Base-by-base conservation (phyloP, 1,140 invertebrate species). In the Drosophila tani region DNA sequence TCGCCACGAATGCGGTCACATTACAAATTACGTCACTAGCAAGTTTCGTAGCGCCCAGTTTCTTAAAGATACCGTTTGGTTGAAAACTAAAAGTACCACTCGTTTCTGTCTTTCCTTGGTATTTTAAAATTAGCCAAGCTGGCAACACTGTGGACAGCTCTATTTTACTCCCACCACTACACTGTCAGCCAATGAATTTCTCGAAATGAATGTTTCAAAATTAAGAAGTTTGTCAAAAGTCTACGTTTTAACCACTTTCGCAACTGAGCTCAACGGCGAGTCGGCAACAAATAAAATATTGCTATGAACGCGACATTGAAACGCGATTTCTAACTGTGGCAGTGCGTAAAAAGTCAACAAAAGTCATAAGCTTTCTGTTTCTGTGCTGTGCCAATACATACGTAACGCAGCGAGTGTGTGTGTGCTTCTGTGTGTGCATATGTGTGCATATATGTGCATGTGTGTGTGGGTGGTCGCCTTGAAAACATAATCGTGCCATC, bases 261-360 rank as follows among this genome's bases (percentile, higher is more conserved):
- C 49, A 51, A 50, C 46, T 24, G 19, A 67, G 15, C 38, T 43
- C 63, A 47, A 19, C 46, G 46, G 15, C 47, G 38, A 35, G 56
- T 32, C 27, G 38, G 40, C 11, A 21, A 17, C 17, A 32, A 24
- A 40, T 5, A 21, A 24, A 14, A 15, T 24, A 21, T 60, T 66
- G 66, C 17, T 29, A 27, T 27, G 17, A 32, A 45, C 55, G 53
- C 27, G 40, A n/a, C 32, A 62, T 11, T 45, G 53, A 24, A 66
- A 53, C 43, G 46, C 7, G 47, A 71, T 47, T 46, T 71, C 24
- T 15, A 24, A 9, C 24, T 17, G 41, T 69, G 45, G 24, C 49
- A 71, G 66, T 71, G 68, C 66, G 51, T 71, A 57, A 57, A 70
- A 70, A 69, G 40, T 57, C 68, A 70, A 71, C 68, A 70, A 57